Evolutionary conservation across 2,797 vertebrate genomes (phyloP).

Genomic region (Bucorvus abyssinicus): DNA sequence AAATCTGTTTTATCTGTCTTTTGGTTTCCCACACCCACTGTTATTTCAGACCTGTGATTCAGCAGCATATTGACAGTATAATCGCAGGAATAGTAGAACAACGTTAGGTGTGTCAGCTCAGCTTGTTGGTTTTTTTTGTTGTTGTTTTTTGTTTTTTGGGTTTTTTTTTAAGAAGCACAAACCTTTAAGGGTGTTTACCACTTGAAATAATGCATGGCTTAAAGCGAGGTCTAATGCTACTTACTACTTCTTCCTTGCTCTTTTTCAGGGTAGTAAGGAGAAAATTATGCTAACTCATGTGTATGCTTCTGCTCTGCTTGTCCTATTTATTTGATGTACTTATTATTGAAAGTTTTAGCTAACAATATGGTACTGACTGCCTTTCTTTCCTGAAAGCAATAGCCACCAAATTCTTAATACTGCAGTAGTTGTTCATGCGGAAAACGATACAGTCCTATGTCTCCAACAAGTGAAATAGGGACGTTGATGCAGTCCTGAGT

Average conservation of each 20-base stretch:
- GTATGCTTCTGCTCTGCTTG: not conserved
- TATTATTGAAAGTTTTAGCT: not conserved
- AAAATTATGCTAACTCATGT: not conserved
- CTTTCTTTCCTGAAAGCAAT: not conserved
- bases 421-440: rapidly evolving
- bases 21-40: conserved; percentile 12
- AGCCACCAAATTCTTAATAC: not conserved
- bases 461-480: not conserved
- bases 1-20: not conserved
- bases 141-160: no score
- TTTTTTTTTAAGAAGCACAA: not conserved
- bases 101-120: not conserved
- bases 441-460: not conserved
- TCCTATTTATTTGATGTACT: not conserved
- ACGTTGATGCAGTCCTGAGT: not conserved
- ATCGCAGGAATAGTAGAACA: not conserved
- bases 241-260: not conserved
- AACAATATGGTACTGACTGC: not conserved
- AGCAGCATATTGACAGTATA: not conserved
- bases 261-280: rapidly evolving
- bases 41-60: conserved; percentile 40
- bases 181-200: not conserved
- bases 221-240: not conserved
- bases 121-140: not conserved
- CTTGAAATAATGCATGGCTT: not conserved